phyloP scores from a whole-genome alignment of 2,797 vertebrate species.

The Streptopelia turtur region DNA sequence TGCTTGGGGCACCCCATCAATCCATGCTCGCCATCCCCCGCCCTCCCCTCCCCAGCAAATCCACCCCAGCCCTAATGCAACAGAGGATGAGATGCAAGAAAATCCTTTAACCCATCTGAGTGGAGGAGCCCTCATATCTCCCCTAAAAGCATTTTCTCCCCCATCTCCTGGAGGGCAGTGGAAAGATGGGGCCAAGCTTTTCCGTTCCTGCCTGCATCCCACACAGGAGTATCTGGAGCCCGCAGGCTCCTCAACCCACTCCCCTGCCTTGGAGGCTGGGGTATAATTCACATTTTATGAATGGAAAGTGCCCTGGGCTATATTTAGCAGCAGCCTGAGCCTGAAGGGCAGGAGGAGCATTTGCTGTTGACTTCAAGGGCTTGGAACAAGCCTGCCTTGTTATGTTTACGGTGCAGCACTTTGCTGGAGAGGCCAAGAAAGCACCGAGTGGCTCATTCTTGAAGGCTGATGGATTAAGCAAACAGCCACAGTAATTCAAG shows the following conservation, averaged over 20 bases:
- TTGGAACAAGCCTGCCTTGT: slow-evolving; percentile 47
- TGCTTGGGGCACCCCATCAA: neutral
- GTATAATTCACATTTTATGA: slow-evolving; percentile 25
- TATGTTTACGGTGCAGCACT: neutral
- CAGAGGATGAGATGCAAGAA: neutral
- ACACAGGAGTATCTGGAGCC: neutral
- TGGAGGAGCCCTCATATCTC: neutral
- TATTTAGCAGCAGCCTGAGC: slow-evolving; percentile 33
- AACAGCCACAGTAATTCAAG: slow-evolving; percentile 48
- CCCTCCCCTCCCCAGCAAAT: neutral
- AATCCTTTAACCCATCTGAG: neutral
- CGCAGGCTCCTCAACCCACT: fast-evolving
- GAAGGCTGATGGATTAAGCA: slow-evolving; percentile 38
- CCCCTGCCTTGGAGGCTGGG: neutral
- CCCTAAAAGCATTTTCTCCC: neutral
- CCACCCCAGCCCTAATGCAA: fast-evolving
- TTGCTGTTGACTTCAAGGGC: slow-evolving; percentile 28
- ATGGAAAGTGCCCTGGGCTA: slow-evolving; percentile 23
- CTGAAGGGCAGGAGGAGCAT: neutral
- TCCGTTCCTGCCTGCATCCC: neutral
- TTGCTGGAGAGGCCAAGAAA: slow-evolving; percentile 23
- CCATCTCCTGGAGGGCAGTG: neutral
- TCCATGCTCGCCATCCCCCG: neutral
- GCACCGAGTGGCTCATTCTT: neutral
- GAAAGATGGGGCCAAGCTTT: neutral